A percentile compares a stretch with the other conserved stretches of the same genome.
These are phyloP conservation scores for Paratilapia polleni DNA, from an alignment of 2,113 vertebrate species.

Conservation along the genomic window DNA sequence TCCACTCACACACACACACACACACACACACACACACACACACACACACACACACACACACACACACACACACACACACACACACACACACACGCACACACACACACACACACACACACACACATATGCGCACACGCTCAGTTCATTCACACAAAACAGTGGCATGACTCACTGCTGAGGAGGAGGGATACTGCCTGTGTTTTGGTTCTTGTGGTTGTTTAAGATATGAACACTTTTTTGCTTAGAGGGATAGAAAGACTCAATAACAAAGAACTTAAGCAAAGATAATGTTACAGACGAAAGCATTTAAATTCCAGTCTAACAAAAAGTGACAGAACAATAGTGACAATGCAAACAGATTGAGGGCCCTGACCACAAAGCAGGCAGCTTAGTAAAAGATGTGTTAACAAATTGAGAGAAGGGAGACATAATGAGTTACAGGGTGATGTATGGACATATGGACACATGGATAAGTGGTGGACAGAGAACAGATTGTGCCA, in stretches of 20 bases:
- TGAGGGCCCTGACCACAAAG: slow-evolving; percentile 72
- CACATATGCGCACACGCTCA: slow-evolving; percentile 7
- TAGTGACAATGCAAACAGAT: slow-evolving; percentile 53
- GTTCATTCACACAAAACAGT: slow-evolving; percentile 74
- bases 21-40: no score
- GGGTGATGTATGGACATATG: background rate
- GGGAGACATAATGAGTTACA: slow-evolving; percentile 11
- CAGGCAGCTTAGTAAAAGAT: slow-evolving; percentile 58
- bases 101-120: background rate
- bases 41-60: no score
- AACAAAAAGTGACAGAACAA: slow-evolving; percentile 38
- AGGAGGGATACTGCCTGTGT: slow-evolving; percentile 79
- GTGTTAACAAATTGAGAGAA: slow-evolving; percentile 26
- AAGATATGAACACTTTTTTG: slow-evolving; percentile 78
- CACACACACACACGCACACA: no score
- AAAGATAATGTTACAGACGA: slow-evolving; percentile 39
- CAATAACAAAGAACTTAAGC: slow-evolving; percentile 33
- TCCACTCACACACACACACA: no score
- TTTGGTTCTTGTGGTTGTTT: slow-evolving; percentile 72
- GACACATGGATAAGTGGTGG: slow-evolving; percentile 9
- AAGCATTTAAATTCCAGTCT: slow-evolving; percentile 41
- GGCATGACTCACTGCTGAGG: slow-evolving; percentile 71
- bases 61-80: no score
- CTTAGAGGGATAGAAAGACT: slow-evolving; percentile 49
- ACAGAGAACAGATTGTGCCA: slow-evolving; percentile 26